Evolutionary conservation across 2,113 vertebrate genomes (phyloP), one percentile per base, ranked within the genome.

Genomic region (Anguilla japonica): DNA sequence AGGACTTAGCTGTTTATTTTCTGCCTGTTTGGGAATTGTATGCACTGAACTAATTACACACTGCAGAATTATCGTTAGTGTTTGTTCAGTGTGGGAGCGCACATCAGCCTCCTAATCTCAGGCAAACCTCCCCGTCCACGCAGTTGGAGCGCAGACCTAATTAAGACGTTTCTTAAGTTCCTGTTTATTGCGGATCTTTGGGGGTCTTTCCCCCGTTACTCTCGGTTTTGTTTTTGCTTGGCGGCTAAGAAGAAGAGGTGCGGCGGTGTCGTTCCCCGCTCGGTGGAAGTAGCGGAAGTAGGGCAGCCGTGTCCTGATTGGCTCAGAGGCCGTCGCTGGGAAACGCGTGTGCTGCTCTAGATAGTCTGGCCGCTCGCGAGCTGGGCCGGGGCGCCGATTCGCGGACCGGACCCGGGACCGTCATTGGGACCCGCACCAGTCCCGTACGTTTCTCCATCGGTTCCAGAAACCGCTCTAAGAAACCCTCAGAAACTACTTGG

Each of bases 211-310:
- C 82, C 16, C 20, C 41, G 1, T 1, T 39, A 75, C 22, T 82
- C 26, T 40, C 80, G 41, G 34, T 41, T 87, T 40, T 50, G 81
- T 83, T 39, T 89, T 67, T 84, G 81, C 83, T 75, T 67, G 75
- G 50, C 67, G 50, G 4, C 56, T 56, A 20, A 57, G 67, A 26
- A 34, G 34, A n/a, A 41, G 15, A 9, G 80, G 41, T 22, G 80
- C 39, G 18, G 18, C 34, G 8, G 78, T 57, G 34, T 34, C 34
- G 34, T 34, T 34, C 34, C 86, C 82, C 41, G 50, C 53, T 79
- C 87, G 81, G 86, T 86, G 83, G 83, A 90, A 79, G 85, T 83
- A 89, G 83, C 84, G 7, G 90, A 94, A 94, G 87, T 92, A 91
- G 93, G 90, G 57, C 92, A 88, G 84, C 41, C 63, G 56, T 83